These are phyloP conservation scores for Sinohyriopsis cumingii DNA, from an alignment of 2,888 invertebrate species.

Conservation along the genomic window DNA sequence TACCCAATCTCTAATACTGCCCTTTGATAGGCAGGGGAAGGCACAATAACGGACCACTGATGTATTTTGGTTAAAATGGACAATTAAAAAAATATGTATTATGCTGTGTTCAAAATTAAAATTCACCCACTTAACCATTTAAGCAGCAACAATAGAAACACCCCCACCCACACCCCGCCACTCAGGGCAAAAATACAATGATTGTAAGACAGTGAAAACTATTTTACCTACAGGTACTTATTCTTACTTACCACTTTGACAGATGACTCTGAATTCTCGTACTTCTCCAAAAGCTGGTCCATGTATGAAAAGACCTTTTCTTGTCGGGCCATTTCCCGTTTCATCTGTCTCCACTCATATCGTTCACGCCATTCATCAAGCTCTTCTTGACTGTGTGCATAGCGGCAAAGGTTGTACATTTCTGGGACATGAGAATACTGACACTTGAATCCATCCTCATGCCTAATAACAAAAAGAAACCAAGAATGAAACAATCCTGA, in stretches of 20 bases:
- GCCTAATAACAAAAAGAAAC: constrained; percentile 33
- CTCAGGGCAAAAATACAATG: too few species aligned
- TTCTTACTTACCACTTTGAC: constrained; percentile 56
- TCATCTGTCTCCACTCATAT: constrained; percentile 66
- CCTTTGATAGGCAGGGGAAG: too few species aligned
- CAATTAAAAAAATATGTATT: too few species aligned
- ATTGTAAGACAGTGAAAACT: too few species aligned
- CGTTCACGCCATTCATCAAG: constrained; percentile 69
- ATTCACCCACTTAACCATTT: too few species aligned
- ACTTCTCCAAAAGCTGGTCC: constrained; percentile 62
- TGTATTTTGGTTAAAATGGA: too few species aligned
- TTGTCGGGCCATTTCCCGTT: constrained; percentile 61
- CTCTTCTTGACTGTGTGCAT: constrained; percentile 67
- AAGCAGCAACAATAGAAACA: too few species aligned
- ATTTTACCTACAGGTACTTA: too few species aligned
- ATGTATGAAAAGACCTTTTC: constrained; percentile 66
- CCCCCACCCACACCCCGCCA: too few species aligned
- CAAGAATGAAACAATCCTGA: not conserved
- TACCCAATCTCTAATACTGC: too few species aligned
- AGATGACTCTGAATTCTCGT: constrained; percentile 52
- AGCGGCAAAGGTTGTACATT: constrained; percentile 66
- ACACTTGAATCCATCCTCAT: constrained; percentile 49
- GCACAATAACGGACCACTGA: too few species aligned
- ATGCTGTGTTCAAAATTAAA: too few species aligned
- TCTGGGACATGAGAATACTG: constrained; percentile 63